phyloP scores from a whole-genome alignment of 2,888 invertebrate species.

The Agapostemon virescens region DNA sequence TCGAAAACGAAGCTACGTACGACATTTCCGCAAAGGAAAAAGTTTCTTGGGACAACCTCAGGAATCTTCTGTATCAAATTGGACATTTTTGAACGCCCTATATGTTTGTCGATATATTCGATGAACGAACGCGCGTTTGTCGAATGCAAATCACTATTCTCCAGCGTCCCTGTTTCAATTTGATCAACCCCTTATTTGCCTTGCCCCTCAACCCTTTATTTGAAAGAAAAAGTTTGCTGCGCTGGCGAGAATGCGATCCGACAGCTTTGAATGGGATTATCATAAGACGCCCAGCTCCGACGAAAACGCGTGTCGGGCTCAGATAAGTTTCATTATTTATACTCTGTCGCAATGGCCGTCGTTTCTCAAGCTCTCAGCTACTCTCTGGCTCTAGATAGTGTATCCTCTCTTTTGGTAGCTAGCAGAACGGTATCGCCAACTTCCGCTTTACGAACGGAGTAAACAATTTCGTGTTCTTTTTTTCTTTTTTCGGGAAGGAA shows the following conservation, averaged over 20 bases:
- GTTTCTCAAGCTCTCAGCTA: constrained; percentile 11
- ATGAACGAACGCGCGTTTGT: too few species aligned
- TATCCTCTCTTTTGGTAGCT: neutral
- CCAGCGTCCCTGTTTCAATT: neutral
- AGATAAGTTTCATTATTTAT: constrained; percentile 44
- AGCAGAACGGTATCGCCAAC: neutral
- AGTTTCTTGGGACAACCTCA: too few species aligned
- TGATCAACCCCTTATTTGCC: neutral
- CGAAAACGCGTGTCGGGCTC: constrained; percentile 29
- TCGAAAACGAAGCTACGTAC: too few species aligned
- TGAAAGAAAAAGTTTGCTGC: constrained; percentile 21
- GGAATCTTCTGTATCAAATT: too few species aligned
- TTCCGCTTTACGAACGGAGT: neutral
- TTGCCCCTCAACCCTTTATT: neutral
- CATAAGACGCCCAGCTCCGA: constrained; percentile 37
- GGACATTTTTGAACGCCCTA: too few species aligned
- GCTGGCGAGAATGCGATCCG: constrained; percentile 37
- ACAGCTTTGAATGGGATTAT: constrained; percentile 48
- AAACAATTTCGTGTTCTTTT: constrained; percentile 12
- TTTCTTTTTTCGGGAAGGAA: too few species aligned
- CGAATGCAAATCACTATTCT: too few species aligned
- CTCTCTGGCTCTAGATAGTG: neutral
- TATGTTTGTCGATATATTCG: too few species aligned
- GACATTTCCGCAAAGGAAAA: too few species aligned
- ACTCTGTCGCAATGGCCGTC: neutral